These are phyloP conservation scores for Drosophila insularis DNA, from an alignment of 1,140 invertebrate species.

Conservation along the genomic window DNA sequence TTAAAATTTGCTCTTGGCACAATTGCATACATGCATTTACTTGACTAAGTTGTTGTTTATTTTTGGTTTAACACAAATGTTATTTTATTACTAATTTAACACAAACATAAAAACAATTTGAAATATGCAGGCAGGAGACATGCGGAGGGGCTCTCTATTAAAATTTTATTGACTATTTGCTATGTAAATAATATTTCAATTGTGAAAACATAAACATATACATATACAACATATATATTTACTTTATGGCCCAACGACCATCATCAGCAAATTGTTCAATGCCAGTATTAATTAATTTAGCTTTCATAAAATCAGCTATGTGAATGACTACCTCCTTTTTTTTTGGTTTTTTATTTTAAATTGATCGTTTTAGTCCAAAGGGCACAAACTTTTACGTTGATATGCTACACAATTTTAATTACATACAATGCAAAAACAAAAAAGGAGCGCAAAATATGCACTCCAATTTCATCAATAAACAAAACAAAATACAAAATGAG, in stretches of 20 bases:
- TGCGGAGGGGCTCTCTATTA: slow-evolving; percentile 34
- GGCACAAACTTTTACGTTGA: slow-evolving; percentile 22
- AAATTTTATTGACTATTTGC: slow-evolving; percentile 37
- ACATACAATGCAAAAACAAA: slow-evolving; percentile 56
- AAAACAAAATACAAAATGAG: slow-evolving; percentile 37
- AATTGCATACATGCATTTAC: slow-evolving; percentile 60
- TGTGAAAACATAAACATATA: slow-evolving; percentile 40
- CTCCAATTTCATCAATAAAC: slow-evolving; percentile 34
- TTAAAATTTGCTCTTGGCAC: slow-evolving; percentile 49
- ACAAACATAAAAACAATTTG: slow-evolving; percentile 38
- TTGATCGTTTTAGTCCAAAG: slow-evolving; percentile 49
- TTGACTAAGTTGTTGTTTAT: slow-evolving; percentile 14
- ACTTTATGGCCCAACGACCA: slow-evolving; percentile 15
- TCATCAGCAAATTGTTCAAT: slow-evolving; percentile 25
- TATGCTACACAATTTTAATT: slow-evolving; percentile 63
- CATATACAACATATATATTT: slow-evolving; percentile 3
- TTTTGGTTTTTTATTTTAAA: slow-evolving; percentile 21
- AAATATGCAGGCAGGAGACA: slow-evolving; percentile 46
- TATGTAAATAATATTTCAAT: slow-evolving; percentile 51
- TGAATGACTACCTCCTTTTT: background rate
- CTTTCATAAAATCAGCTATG: background rate
- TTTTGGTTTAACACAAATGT: slow-evolving; percentile 47
- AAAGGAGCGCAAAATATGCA: slow-evolving; percentile 36
- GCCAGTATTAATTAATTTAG: slow-evolving; percentile 60
- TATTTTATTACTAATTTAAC: slow-evolving; percentile 44